These are phyloP conservation scores for Trypoxylon attenuatum DNA, from an alignment of 2,888 invertebrate species.

Conservation along the genomic window DNA sequence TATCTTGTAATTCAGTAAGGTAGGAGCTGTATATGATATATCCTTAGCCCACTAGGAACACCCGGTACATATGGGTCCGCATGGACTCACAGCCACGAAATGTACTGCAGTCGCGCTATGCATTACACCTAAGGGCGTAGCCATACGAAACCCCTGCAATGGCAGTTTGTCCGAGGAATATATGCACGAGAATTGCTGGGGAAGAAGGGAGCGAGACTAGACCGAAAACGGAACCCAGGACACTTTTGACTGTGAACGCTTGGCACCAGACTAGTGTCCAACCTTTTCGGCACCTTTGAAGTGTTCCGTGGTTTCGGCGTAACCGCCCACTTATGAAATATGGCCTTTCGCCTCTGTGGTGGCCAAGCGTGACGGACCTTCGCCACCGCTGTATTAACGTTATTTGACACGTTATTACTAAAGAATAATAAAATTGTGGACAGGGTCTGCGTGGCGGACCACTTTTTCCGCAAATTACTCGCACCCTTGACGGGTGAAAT, in stretches of 20 bases:
- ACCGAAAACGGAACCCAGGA: constrained; percentile 33
- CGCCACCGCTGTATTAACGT: constrained; percentile 21
- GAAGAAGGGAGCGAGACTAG: constrained; percentile 2
- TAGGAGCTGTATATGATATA: not conserved
- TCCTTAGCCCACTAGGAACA: constrained; percentile 1
- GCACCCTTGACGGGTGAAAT: not conserved
- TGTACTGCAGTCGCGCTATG: constrained; percentile 38
- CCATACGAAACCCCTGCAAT: constrained; percentile 54
- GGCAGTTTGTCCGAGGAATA: constrained; percentile 50
- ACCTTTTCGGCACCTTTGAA: constrained; percentile 49
- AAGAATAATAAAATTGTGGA: constrained; percentile 3
- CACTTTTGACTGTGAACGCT: constrained; percentile 49
- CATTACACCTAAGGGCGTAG: constrained; percentile 55
- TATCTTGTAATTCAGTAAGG: not conserved
- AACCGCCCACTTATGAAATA: constrained; percentile 43
- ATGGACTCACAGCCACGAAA: constrained; percentile 32
- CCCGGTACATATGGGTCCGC: constrained; percentile 6
- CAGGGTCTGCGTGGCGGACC: not conserved
- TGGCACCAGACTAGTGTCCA: constrained; percentile 26
- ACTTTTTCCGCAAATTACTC: not conserved
- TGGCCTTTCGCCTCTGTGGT: constrained; percentile 12
- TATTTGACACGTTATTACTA: constrained; percentile 39
- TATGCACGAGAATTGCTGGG: constrained; percentile 37
- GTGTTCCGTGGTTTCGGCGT: constrained; percentile 42
- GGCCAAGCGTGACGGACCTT: not conserved